A percentile compares a stretch with the other conserved stretches of the same genome.
Conservation (phyloP, 1,140 invertebrate genomes). For the Bradynema listronoti region DNA sequence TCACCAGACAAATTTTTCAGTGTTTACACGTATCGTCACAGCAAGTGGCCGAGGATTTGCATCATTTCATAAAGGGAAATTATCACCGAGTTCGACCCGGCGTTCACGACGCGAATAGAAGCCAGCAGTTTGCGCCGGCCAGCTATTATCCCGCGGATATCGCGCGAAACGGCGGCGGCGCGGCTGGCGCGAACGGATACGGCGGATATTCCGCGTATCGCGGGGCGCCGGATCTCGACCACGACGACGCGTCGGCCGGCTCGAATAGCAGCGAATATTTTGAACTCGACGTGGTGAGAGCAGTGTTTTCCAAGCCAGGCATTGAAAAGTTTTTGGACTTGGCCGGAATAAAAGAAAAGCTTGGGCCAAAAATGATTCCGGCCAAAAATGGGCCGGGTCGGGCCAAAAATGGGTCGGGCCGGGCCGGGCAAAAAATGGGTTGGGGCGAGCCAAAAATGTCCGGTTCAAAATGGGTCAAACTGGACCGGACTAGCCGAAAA, state of each 20-base stretch:
- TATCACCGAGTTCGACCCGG: conserved; percentile 51
- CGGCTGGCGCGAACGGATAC: background rate
- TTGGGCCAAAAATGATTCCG: no score
- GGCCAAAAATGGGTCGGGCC: no score
- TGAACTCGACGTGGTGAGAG: conserved; percentile 37
- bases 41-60: conserved; percentile 52
- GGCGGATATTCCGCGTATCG: conserved; percentile 17
- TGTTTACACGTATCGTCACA: conserved; percentile 48
- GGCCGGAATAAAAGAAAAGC: no score
- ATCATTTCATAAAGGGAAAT: conserved; percentile 42
- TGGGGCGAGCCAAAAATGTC: no score
- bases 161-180: conserved; percentile 15
- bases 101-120: conserved; percentile 18
- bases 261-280: conserved; percentile 33
- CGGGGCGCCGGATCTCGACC: conserved; percentile 24
- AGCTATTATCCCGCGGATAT: no score
- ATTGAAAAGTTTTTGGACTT: no score
- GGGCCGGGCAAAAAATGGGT: no score
- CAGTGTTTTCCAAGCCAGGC: no score
- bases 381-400: no score
- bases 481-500: no score
- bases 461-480: no score
- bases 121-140: background rate
- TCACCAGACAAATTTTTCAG: conserved; percentile 35
- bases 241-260: conserved; percentile 25